phyloP scores from a whole-genome alignment of 2,888 invertebrate genomes.

The Ecliptopera silaceata region DNA sequence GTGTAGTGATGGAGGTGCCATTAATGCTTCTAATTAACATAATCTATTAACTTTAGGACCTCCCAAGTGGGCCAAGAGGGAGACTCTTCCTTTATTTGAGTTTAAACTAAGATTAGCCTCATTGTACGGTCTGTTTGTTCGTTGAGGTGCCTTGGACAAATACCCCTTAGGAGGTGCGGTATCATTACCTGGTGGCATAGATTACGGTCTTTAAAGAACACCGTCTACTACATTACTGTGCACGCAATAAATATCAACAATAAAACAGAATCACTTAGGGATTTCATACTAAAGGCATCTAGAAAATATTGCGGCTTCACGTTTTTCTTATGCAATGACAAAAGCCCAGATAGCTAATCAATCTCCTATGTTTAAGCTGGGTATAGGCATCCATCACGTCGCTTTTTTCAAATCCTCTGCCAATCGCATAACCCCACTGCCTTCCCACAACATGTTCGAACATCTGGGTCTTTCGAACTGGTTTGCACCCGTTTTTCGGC shows the following conservation, averaged over 20 bases:
- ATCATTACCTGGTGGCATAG: constrained; percentile 11
- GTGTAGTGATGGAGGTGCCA: constrained; percentile 16
- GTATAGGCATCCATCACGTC: not conserved
- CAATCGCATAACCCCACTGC: not conserved
- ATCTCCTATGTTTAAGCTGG: too few species aligned
- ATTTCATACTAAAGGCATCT: too few species aligned
- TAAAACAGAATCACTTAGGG: too few species aligned
- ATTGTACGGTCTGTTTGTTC: constrained; percentile 30
- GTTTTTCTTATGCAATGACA: too few species aligned
- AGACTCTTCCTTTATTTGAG: constrained; percentile 52
- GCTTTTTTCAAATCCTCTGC: not conserved
- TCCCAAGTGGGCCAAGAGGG: constrained; percentile 61
- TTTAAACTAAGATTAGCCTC: constrained; percentile 55
- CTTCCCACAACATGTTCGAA: not conserved
- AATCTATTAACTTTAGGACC: constrained; percentile 74
- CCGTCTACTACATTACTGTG: not conserved
- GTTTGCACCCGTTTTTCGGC: not conserved
- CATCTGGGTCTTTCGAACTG: not conserved
- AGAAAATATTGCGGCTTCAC: too few species aligned
- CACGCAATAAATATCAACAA: too few species aligned
- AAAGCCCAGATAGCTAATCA: too few species aligned
- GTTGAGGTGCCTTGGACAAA: constrained; percentile 39
- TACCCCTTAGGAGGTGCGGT: constrained; percentile 41
- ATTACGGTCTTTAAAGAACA: constrained; percentile 8
- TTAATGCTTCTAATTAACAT: constrained; percentile 48